Conservation (phyloP, 2,888 invertebrate species). For the Orthosia gothica region DNA sequence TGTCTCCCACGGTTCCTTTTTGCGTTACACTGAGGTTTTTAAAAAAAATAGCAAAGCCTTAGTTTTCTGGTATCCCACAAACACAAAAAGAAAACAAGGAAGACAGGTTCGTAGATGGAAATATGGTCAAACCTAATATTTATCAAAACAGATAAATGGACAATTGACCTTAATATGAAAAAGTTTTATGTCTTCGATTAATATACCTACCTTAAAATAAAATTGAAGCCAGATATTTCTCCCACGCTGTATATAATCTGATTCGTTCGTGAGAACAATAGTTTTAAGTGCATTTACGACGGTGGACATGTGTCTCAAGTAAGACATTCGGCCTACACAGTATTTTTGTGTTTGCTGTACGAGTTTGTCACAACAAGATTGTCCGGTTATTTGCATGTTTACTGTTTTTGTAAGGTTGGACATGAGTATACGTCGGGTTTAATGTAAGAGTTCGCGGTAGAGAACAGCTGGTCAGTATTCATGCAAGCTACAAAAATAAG, state of each 20-base stretch:
- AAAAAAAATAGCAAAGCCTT: no score
- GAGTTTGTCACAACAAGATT: conserved; percentile 16
- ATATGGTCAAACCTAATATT: conserved; percentile 41
- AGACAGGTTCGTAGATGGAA: no score
- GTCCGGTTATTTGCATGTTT: conserved; percentile 37
- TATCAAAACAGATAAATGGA: conserved; percentile 62
- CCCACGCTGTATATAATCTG: conserved; percentile 72
- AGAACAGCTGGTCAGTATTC: not conserved
- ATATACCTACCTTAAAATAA: conserved; percentile 73
- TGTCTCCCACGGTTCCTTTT: no score
- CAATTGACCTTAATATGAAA: conserved; percentile 71
- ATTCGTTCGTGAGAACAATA: conserved; percentile 58
- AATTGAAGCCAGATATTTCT: conserved; percentile 67
- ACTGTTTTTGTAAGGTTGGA: not conserved
- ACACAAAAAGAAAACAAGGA: no score
- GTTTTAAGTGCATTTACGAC: conserved; percentile 53
- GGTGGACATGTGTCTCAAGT: conserved; percentile 47
- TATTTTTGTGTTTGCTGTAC: conserved; percentile 34
- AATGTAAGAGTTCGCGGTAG: not conserved
- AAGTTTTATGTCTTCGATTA: no score
- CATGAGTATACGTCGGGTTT: not conserved
- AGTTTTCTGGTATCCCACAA: no score
- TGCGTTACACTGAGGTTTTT: no score
- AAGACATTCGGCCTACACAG: conserved; percentile 60
- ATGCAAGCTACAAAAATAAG: no score